Evolutionary conservation across 2,797 vertebrate genomes (phyloP), one percentile per base, ranked within the genome.

Genomic region (Centroberyx gerrardi): DNA sequence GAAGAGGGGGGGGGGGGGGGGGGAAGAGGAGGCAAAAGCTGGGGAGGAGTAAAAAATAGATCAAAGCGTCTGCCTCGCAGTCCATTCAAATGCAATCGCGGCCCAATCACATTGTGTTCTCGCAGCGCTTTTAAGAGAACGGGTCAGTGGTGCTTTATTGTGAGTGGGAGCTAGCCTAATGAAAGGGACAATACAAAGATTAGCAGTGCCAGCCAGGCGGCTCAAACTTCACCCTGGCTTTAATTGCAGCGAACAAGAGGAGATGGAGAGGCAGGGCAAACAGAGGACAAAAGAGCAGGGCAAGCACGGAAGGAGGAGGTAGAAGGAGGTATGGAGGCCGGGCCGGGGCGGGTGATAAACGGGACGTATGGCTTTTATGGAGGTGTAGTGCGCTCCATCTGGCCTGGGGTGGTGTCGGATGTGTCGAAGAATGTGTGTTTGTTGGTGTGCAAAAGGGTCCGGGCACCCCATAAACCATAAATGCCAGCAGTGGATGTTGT

Each of bases 111-210:
- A 94, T 93, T 93, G 87, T 92, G 92, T 89, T 91, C 92, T 94
- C 88, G 77, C 80, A 86, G 88, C 84, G 91, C 91, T 95, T 94
- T 92, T 82, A 91, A 95, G 79, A 95, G 93, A 95, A 94, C 90
- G 93, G 95, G 94, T 95, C 96, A 93, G 92, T 89, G 92, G 90
- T 89, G 93, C 91, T 95, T 91, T 90, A 95, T 95, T 95, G 94
- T 95, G 87, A 93, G 91, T 22, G 72, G 94, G 95, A 95, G 94
- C 95, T 95, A 93, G 92, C 90, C 93, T 95, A 95, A 97, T 96
- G 95, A 96, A 96, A 95, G 94, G 93, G 92, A 96, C 95, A 97
- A 96, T 95, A 85, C 63, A 80, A 93, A 96, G 94, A 96, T 96
- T 95, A 95, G 96, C 92, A 94, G 94, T 95, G 93, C 92, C 95